Evolutionary conservation across 2,797 vertebrate species (phyloP), one percentile per base, ranked within the genome.

Genomic region (Mormyrops attenuatus): DNA sequence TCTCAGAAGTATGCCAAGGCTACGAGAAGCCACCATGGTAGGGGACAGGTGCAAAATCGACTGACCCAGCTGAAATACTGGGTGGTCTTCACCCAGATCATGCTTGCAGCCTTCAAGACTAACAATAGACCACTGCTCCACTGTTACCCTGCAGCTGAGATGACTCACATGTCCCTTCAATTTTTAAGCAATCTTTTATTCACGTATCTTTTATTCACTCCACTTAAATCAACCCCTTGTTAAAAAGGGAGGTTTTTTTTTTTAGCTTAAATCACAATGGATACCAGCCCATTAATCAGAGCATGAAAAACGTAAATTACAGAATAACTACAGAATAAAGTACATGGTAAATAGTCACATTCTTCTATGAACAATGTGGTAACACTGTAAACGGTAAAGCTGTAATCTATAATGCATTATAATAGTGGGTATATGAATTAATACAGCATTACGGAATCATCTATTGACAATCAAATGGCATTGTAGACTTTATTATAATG

Each of bases 161-260:
- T 87, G 49, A 87, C 34, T 60, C 52, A 20, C 52, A 57, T 30
- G 86, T 87, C 8, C 53, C 86, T 60, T 60, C 55, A 87, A 41
- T 87, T 60, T 63, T 38, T 41, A 87, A 87, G 86, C 50, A 1
- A 87, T 52, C 34, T 60, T 60, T 60, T 85, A 60, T 87, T 53
- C 53, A n/a, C 26, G 0, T 34, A 87, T 52, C 34, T 60, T 60
- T 60, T 85, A 60, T 87, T 53, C 53, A n/a, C 26, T 44, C 52
- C 52, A 87, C 53, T 60, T 60, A 57, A 87, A 87, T 60, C 52
- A 87, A 60, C 55, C 52, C 26, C 55, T 60, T 87, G 49, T 87
- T 30, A 55, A n/a, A 53, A 17, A 41, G 13, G 22, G 53, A 87
- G 53, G 6, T 69, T 47, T 87, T 53, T 3, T 60, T 41, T 87